A percentile compares a stretch with the other conserved stretches of the same genome.
Conservation (phyloP, 2,888 invertebrate species). For the Hydrotaea cyrtoneurina region DNA sequence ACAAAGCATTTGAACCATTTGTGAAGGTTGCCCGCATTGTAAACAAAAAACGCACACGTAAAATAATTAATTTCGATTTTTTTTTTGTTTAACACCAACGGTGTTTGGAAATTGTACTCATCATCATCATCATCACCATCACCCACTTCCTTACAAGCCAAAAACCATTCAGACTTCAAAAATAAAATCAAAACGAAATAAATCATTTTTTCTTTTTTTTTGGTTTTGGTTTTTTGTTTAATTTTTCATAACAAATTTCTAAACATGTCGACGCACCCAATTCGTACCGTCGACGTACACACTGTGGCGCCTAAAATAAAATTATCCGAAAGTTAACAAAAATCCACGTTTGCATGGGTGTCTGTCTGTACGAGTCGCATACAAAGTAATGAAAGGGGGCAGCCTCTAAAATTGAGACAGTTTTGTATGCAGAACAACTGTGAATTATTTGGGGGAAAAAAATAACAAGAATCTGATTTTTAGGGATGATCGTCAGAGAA, state of each 20-base stretch:
- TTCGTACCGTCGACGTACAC: constrained; percentile 2
- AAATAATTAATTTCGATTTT: not conserved
- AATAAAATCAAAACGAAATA: not conserved
- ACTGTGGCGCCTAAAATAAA: constrained; percentile 52
- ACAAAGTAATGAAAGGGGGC: too few relatives aligned
- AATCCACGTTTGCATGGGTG: too few relatives aligned
- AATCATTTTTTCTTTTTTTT: too few relatives aligned
- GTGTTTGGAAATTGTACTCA: not conserved
- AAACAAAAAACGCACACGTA: not conserved
- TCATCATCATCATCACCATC: not conserved
- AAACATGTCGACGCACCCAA: constrained; percentile 62
- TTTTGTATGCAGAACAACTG: too few relatives aligned
- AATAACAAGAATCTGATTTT: too few relatives aligned
- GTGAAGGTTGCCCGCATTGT: not conserved
- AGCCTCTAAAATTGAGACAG: too few relatives aligned
- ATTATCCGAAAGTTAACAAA: too few relatives aligned
- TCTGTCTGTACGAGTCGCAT: too few relatives aligned
- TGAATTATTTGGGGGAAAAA: too few relatives aligned
- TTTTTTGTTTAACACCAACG: not conserved
- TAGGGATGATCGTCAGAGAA: too few relatives aligned
- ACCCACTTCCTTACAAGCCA: not conserved
- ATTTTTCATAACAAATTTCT: constrained; percentile 19
- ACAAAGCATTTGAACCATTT: constrained; percentile 2
- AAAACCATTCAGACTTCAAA: not conserved
- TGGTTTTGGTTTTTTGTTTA: too few relatives aligned